These are phyloP conservation scores for Circaetus gallicus DNA, from an alignment of 2,113 vertebrate genomes.

Conservation along the genomic window DNA sequence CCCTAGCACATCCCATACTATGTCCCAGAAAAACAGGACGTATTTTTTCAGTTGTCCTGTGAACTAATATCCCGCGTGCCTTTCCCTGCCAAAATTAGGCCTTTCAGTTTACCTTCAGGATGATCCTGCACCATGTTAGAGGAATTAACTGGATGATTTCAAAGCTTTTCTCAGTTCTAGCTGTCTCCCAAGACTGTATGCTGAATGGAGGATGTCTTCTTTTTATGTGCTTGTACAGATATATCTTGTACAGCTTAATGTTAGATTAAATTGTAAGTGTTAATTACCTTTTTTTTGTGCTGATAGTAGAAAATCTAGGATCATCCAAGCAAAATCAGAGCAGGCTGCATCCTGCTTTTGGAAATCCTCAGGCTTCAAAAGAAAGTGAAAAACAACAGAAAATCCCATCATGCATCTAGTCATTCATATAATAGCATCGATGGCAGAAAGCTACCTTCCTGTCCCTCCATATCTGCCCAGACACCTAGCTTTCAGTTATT, in stretches of 20 bases:
- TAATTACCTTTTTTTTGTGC: neutral
- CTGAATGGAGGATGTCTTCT: neutral
- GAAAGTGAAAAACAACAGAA: neutral
- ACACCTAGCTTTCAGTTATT: neutral
- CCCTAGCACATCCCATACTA: neutral
- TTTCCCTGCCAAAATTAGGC: neutral
- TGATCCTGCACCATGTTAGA: neutral
- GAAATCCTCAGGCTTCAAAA: neutral
- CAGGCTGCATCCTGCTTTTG: neutral
- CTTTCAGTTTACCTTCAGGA: neutral
- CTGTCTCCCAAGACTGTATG: neutral
- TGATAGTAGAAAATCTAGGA: neutral
- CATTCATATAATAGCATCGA: fast-evolving
- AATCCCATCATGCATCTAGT: neutral
- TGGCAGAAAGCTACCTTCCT: neutral
- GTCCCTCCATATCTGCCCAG: neutral
- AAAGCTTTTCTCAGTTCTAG: neutral
- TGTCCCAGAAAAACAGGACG: neutral
- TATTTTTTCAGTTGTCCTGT: neutral
- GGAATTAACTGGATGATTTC: neutral
- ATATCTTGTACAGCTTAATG: neutral
- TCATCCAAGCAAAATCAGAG: neutral
- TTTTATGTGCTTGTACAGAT: neutral
- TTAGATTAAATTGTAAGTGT: neutral
- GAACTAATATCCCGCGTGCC: neutral